Evolutionary conservation across 2,113 vertebrate species (phyloP), one percentile per base, ranked within the genome.

Genomic region (Syrrhaptes paradoxus): DNA sequence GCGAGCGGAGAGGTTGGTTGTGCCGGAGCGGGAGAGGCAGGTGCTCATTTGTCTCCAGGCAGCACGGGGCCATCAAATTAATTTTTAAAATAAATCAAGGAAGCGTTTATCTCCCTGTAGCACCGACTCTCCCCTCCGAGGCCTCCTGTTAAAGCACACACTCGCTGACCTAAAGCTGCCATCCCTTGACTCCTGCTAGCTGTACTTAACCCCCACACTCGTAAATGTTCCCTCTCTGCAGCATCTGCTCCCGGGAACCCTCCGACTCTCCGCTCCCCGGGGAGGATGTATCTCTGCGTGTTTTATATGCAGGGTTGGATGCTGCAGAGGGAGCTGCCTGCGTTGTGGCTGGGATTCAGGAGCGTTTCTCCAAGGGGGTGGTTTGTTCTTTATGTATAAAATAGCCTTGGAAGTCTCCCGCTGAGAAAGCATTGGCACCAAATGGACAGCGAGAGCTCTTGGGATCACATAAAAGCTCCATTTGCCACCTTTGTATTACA

Each of bases 51-150:
- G 57, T 86, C 52, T 92, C 32, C 2, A 41, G 72, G 89, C 81
- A 71, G 68, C 68, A 26, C 17, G 8, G 62, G 71, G 45, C 87
- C 80, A 91, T 89, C 80, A 91, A 89, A 86, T 96, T 86, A 83
- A 80, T 86, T 76, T 93, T 68, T 76, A 73, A 94, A 91, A 94
- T 89, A 86, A 96, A 89, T 86, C 87, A 87, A 90, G 92, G 29
- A 2, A 24, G 76, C 24, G 51, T 86, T 92, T 78, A 58, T 87
- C 81, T 78, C 62, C 78, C 61, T 0, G 32, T 14, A 55, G 86
- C 85, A 38, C 65, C 8, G 49, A 8, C 70, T 51, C 34, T 95
- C 92, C 70, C 80, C 24, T 73, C 31, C 11, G 63, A 84, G 87
- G 83, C 87, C 83, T 90, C 65, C 62, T 29, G 80, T 41, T 70